Conservation (phyloP, 2,113 vertebrate genomes). For the Elgaria multicarinata region DNA sequence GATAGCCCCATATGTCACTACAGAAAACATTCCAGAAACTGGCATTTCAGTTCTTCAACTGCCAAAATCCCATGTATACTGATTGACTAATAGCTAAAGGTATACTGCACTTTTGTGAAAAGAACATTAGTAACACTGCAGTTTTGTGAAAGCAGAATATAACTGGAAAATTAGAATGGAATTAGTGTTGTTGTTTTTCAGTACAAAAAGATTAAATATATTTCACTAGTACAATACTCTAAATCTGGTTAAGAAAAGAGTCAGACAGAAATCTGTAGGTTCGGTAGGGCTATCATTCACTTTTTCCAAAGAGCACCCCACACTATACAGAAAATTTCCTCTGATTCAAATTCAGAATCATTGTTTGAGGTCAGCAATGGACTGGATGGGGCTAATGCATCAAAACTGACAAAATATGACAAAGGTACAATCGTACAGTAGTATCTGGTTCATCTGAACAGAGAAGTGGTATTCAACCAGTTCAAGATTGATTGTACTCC, state of each 20-base stretch:
- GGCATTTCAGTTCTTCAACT: neutral
- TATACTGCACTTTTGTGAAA: constrained; percentile 10
- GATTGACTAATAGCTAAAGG: constrained; percentile 16
- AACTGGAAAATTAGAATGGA: too few species aligned
- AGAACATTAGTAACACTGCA: too few species aligned
- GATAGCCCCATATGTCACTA: constrained; percentile 5
- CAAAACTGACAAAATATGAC: neutral
- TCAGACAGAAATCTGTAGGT: neutral
- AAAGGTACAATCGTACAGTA: neutral
- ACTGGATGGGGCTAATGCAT: neutral
- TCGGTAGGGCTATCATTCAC: neutral
- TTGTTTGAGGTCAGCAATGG: too few species aligned
- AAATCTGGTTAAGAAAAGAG: neutral
- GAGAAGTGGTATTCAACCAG: neutral
- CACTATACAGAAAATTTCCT: neutral
- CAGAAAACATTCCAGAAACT: neutral
- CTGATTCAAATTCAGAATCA: neutral
- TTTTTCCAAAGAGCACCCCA: neutral
- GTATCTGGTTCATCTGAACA: neutral
- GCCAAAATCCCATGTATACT: constrained; percentile 36
- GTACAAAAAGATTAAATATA: neutral
- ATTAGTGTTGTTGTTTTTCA: too few species aligned
- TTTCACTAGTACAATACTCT: neutral
- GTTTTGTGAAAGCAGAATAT: too few species aligned
- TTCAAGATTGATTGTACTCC: neutral